phyloP scores from a whole-genome alignment of 2,113 vertebrate species.

The Prinia subflava region DNA sequence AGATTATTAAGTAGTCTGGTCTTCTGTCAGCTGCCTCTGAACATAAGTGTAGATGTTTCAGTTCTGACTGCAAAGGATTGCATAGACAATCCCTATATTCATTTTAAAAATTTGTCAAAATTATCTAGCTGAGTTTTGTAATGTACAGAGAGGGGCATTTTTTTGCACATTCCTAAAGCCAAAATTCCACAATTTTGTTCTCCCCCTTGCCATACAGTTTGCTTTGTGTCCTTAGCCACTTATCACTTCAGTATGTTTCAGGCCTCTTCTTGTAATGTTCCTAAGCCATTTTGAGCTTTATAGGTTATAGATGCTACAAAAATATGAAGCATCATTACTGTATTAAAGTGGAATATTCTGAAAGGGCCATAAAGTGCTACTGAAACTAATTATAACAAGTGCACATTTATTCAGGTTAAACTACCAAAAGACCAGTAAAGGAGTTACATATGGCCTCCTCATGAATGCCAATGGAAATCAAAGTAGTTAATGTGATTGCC shows the following conservation, averaged over 20 bases:
- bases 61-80: not conserved
- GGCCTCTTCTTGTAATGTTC: not conserved
- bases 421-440: slow-evolving; percentile 9
- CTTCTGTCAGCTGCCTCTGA: not conserved
- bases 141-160: not conserved
- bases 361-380: slow-evolving; percentile 20
- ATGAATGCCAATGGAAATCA: slow-evolving; percentile 40
- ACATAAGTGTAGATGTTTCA: not conserved
- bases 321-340: not conserved
- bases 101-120: not conserved
- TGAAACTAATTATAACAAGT: not conserved
- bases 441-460: slow-evolving; percentile 5
- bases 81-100: not conserved
- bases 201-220: not conserved
- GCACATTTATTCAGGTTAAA: slow-evolving; percentile 25
- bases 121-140: not conserved
- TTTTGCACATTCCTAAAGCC: not conserved
- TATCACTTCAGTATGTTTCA: not conserved
- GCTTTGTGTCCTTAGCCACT: not conserved
- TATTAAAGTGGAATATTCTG: not conserved
- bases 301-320: not conserved
- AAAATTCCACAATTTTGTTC: not conserved
- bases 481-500: not conserved
- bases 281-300: not conserved
- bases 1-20: not conserved